Base-by-base conservation (phyloP, 2,888 invertebrate genomes). In the Temnothorax unifasciatus region DNA sequence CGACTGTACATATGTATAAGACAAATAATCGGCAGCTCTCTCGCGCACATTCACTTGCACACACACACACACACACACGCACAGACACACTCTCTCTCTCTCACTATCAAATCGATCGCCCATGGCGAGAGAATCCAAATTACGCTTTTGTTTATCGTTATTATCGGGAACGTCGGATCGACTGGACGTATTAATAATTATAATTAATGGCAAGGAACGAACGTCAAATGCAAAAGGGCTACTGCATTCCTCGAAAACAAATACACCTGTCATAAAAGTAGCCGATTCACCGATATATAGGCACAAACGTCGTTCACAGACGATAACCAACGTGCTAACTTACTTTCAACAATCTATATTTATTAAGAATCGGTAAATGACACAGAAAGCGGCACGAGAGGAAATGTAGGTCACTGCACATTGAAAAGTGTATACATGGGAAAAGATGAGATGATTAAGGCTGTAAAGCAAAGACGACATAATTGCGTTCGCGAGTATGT, bases 281-380 rank as follows among this genome's bases (percentile, higher is more conserved):
- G 57, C 87, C 83, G 84, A 87, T 85, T 57, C 82, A 83, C 84
- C 74, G 83, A 86, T 64, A 86, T 64, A 85, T 83, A 71, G 63
- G 75, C 81, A 83, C 64, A 71, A 57, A 76, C 57, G 57, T 64
- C 77, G 83, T 66, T 81, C 64, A 85, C 73, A 61, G 74, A 84
- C 84, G 85, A 84, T 87, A 89, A 90, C 86, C 84, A 88, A 88
- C 91, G 90, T 91, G 90, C 91, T 92, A 89, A 88, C 86, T 87
- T 87, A 88, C 87, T 86, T 83, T 85, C 83, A 83, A 85, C 54
- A 76, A 76, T 29, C 75, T 82, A 82, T 82, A 82, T 75, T 74
- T 82, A 66, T 29, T 68, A 61, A 75, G 71, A 77, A 83, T 88
- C 85, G 61, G 82, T 85, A 71, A 84, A 85, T 81, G 88, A 75